These are phyloP conservation scores for Alcis repandata DNA, from an alignment of 2,888 invertebrate genomes.

Conservation along the genomic window DNA sequence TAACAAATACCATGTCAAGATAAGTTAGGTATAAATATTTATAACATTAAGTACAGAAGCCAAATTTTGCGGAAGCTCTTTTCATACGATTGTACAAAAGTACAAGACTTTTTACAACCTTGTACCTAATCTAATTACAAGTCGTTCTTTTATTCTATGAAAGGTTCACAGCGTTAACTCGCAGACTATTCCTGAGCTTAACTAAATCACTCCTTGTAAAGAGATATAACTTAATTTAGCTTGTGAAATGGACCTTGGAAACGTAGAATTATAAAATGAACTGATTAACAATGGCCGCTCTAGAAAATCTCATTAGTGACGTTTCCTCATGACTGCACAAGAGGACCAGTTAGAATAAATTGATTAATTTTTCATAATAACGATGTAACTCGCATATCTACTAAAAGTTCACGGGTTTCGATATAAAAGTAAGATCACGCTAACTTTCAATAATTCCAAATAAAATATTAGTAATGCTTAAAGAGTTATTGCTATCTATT, in stretches of 20 bases:
- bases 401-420: too few relatives aligned
- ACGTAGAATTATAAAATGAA: constrained; percentile 1
- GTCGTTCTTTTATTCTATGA: not conserved
- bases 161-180: constrained; percentile 11
- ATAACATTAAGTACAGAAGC: too few relatives aligned
- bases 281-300: not conserved
- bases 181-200: constrained; percentile 17
- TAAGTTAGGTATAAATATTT: too few relatives aligned
- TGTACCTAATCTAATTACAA: not conserved
- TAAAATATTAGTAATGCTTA: too few relatives aligned
- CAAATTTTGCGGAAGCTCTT: too few relatives aligned
- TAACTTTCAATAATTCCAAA: too few relatives aligned
- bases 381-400: too few relatives aligned
- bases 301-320: not conserved
- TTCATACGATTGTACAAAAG: not conserved
- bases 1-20: too few relatives aligned
- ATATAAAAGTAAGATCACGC: too few relatives aligned
- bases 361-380: too few relatives aligned
- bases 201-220: constrained; percentile 28
- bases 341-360: too few relatives aligned
- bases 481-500: too few relatives aligned
- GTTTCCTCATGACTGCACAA: not conserved
- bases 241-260: constrained; percentile 25
- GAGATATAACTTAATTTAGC: constrained; percentile 21
- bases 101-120: not conserved